Evolutionary conservation across 2,113 vertebrate genomes (phyloP).

Genomic region (Nibea albiflora): DNA sequence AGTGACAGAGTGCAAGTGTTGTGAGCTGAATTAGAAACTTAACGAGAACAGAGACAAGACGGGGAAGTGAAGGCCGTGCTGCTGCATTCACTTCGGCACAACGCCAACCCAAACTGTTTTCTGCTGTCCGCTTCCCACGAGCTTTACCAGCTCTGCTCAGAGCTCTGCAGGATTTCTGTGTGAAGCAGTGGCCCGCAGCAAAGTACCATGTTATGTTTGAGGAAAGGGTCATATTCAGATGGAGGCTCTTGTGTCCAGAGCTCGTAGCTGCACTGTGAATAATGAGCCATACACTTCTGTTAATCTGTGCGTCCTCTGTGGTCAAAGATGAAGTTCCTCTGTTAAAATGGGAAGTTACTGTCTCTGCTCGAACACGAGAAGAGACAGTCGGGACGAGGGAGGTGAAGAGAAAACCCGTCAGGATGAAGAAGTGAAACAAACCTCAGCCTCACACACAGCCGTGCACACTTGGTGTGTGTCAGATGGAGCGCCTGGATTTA

Average conservation of each 20-base stretch:
- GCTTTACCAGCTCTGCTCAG: not conserved
- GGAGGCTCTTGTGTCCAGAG: too few relatives aligned
- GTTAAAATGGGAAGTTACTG: not conserved
- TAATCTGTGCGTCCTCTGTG: not conserved
- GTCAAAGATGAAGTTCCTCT: not conserved
- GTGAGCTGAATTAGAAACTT: slow-evolving; percentile 45
- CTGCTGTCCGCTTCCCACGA: not conserved
- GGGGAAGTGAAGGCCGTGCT: not conserved
- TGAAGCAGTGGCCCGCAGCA: not conserved
- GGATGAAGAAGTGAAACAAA: not conserved
- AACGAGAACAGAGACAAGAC: slow-evolving; percentile 17
- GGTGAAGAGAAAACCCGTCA: not conserved
- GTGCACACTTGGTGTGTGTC: not conserved
- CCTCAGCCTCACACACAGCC: too few relatives aligned
- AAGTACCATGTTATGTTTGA: not conserved
- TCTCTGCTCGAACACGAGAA: not conserved
- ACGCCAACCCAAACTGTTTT: not conserved
- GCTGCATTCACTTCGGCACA: not conserved
- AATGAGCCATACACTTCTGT: not conserved
- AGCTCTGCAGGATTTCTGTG: not conserved
- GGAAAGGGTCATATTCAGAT: not conserved
- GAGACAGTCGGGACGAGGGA: not conserved
- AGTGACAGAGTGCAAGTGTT: slow-evolving; percentile 47
- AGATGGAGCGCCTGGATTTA: not conserved
- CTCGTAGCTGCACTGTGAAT: not conserved